Percentiles rank a stretch among this genome's conserved stretches.
Evolutionary conservation across 30 jellyfish, hydroid and myxozoan genomes (phyloP).

Genomic region (Chrysaora quinquecirrha): DNA sequence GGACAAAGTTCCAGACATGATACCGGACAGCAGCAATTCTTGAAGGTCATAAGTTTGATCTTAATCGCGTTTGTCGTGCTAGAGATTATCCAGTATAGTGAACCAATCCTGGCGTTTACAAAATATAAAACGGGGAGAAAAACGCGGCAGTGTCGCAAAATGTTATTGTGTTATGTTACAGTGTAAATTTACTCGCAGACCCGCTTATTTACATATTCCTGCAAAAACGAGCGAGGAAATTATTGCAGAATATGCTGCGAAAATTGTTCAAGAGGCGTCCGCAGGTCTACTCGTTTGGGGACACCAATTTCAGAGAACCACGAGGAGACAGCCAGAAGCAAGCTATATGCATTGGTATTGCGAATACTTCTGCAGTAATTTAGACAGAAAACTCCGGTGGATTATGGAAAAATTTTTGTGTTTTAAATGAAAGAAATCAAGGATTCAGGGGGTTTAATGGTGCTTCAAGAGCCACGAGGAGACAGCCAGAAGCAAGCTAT

Average conservation of each 20-base stretch:
- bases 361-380: no score
- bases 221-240: slow-evolving; percentile 4
- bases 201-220: slow-evolving; percentile 31
- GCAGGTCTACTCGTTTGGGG: not conserved
- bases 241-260: not conserved
- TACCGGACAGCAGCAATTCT: slow-evolving; percentile 14
- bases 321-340: not conserved
- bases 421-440: no score
- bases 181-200: slow-evolving; percentile 3
- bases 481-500: no score
- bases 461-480: no score
- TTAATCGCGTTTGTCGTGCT: not conserved
- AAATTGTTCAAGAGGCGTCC: not conserved
- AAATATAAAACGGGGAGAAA: not conserved
- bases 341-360: not conserved
- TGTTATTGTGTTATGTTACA: slow-evolving; percentile 10
- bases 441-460: no score
- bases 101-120: not conserved
- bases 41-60: not conserved
- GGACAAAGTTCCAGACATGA: not conserved
- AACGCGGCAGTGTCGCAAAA: not conserved
- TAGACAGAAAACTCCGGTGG: no score
- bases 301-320: not conserved
- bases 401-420: no score
- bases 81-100: not conserved